Conservation (phyloP, 2,113 vertebrate species). For the Apus apus region DNA sequence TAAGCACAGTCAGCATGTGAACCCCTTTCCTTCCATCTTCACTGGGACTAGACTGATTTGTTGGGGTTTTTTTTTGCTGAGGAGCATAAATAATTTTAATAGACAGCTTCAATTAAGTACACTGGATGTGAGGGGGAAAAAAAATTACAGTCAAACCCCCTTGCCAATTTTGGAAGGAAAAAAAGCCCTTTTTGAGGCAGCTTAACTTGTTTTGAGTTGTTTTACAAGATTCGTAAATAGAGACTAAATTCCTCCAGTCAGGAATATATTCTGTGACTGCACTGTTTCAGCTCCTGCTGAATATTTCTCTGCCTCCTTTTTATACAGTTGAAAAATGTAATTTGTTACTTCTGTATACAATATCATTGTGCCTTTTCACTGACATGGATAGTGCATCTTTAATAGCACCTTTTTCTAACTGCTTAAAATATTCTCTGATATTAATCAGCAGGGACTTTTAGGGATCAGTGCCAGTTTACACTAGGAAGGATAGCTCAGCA, state of each 20-base stretch:
- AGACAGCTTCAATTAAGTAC: not conserved
- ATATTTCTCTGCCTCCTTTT: not conserved
- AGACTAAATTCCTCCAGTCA: not conserved
- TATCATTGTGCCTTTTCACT: not conserved
- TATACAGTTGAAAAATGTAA: not conserved
- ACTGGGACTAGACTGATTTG: not conserved
- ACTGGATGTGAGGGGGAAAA: rapidly evolving
- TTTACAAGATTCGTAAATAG: not conserved
- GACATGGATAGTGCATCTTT: not conserved
- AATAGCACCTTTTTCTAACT: not conserved
- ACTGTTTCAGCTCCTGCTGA: not conserved
- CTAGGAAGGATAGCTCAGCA: not conserved
- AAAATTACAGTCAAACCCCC: not conserved
- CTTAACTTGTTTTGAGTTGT: not conserved
- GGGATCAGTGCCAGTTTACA: no score
- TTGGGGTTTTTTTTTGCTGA: not conserved
- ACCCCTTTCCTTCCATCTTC: not conserved
- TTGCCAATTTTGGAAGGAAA: not conserved
- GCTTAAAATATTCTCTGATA: rapidly evolving
- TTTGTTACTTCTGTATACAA: not conserved
- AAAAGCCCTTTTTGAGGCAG: not conserved
- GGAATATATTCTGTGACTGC: not conserved
- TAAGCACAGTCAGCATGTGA: not conserved
- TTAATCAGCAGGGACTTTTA: not conserved
- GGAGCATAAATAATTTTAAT: not conserved